These are phyloP conservation scores for Raillietiella orientalis DNA, from an alignment of 2,888 invertebrate genomes.

Conservation along the genomic window DNA sequence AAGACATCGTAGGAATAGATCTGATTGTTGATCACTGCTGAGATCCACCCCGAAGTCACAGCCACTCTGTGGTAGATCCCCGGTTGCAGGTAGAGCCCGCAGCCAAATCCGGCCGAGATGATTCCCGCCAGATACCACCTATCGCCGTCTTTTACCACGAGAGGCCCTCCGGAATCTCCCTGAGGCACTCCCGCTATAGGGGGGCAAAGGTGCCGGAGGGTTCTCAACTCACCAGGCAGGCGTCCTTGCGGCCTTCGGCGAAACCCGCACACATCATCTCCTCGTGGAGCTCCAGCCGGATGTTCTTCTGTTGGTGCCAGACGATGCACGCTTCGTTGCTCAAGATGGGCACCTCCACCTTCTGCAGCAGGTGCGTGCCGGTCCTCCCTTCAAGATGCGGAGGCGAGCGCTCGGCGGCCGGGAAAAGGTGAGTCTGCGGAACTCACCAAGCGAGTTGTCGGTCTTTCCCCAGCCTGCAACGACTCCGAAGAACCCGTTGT, in stretches of 20 bases:
- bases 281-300: conserved; percentile 33
- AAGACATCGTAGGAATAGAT: conserved; percentile 1
- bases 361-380: conserved; percentile 43
- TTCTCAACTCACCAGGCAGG: conserved; percentile 23
- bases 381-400: conserved; percentile 19
- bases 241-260: conserved; percentile 44
- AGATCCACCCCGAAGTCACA: conserved; percentile 11
- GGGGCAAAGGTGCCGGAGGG: background rate
- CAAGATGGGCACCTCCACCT: conserved; percentile 45
- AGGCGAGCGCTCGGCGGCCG: background rate
- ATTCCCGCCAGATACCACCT: conserved; percentile 45
- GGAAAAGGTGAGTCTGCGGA: too few relatives aligned
- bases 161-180: conserved; percentile 48
- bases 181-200: conserved; percentile 10
- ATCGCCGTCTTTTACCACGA: conserved; percentile 26
- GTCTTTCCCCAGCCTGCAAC: conserved; percentile 65
- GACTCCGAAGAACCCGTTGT: conserved; percentile 21
- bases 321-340: conserved; percentile 38
- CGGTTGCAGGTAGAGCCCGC: conserved; percentile 51
- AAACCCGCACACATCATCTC: conserved; percentile 63
- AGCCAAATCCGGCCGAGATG: conserved; percentile 55
- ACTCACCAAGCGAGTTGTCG: conserved; percentile 17
- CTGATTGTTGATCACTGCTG: conserved; percentile 7
- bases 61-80: conserved; percentile 49
- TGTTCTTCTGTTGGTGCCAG: conserved; percentile 50